Evolutionary conservation across 2,888 invertebrate genomes (phyloP), one percentile per base, ranked within the genome.

Genomic region (Leptogaster cylindrica): DNA sequence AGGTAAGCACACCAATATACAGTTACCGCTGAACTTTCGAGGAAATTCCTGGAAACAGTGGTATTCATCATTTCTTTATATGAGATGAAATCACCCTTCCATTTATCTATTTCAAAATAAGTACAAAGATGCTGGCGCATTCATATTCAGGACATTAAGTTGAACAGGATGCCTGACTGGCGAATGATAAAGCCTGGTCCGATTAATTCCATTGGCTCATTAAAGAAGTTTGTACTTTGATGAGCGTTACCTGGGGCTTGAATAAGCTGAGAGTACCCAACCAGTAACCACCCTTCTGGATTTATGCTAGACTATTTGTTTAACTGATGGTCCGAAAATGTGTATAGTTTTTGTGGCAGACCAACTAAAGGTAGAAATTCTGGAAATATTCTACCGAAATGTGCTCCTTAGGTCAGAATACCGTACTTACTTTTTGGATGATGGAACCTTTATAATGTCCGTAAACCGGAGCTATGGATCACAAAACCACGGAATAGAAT

Each of bases 11-110:
- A 58, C 3, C 6, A 7, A 16, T 20, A n/a, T 36, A 20, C 23
- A 36, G 36, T 7, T 8, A 5, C 6, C n/a, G 6, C 4, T 12
- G 36, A 23, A 25, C 14, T 31, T 55, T 55, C 23, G n/a, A 39
- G 61, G 61, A 28, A 61, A 41, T 31, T 28, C 16, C 61, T 36
- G 61, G 44, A 61, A 61, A 61, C 44, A 61, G 61, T 61, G 41
- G 41, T 61, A 61, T 61, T 44, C 61, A 61, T 61, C 61, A 61
- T 61, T 61, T 61, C 61, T 61, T 61, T 61, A 61, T 61, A 61
- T 61, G 14, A 3, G 18, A 20, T 14, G 27, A 28, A 61, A 61
- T 44, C 27, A 28, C 16, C n/a, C 28, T 41, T 16, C 44, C 61
- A 61, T 61, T 61, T 44, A 61, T 61, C 61, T 44, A 61, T 61